These are phyloP conservation scores for Anseranas semipalmata DNA, from an alignment of 2,113 vertebrate species.

Conservation along the genomic window DNA sequence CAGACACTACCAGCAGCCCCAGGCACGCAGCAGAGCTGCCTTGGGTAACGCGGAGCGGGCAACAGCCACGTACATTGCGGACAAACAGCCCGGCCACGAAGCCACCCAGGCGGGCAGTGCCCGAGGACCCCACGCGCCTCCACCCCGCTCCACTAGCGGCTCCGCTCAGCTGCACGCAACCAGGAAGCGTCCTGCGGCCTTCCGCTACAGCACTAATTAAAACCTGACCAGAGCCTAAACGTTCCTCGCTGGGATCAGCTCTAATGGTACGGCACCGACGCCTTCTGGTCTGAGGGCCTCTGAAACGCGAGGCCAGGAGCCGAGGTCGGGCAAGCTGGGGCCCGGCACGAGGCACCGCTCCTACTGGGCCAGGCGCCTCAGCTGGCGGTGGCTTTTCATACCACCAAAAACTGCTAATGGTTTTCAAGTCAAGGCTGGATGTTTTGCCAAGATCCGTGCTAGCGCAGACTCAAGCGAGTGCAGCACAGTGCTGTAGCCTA, in stretches of 20 bases:
- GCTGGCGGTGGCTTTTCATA: neutral
- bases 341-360: neutral
- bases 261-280: accelerated
- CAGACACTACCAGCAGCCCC: neutral
- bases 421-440: neutral
- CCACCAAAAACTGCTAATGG: neutral
- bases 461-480: neutral
- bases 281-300: neutral
- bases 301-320: neutral
- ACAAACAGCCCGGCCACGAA: too few relatives aligned
- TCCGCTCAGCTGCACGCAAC: neutral
- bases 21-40: neutral
- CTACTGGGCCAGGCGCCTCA: neutral
- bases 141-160: neutral
- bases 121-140: neutral
- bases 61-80: too few relatives aligned
- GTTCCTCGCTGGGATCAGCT: neutral
- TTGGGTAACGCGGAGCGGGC: accelerated
- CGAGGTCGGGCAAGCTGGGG: neutral
- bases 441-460: neutral
- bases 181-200: neutral
- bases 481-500: neutral
- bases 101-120: accelerated
- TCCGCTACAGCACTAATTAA: accelerated
- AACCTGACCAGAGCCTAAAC: neutral